phyloP scores from a whole-genome alignment of 2,888 invertebrate species.

The Papilio elwesi region DNA sequence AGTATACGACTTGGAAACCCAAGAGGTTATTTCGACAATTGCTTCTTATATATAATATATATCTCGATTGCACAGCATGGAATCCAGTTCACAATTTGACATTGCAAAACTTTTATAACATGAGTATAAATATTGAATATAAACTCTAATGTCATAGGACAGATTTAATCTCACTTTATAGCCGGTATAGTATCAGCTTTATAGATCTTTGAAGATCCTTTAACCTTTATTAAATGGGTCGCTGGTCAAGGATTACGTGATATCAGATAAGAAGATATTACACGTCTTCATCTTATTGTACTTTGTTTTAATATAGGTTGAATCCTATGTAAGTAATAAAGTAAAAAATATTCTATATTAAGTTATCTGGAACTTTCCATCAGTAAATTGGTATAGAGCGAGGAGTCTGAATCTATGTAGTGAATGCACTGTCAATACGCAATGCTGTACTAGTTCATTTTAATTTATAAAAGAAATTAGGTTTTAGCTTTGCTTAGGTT shows the following conservation, averaged over 20 bases:
- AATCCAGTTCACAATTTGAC: neutral
- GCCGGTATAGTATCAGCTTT: conserved; percentile 63
- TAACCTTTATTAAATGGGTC: conserved; percentile 58
- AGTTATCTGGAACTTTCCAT: too few relatives aligned
- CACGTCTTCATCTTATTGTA: conserved; percentile 38
- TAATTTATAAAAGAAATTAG: too few relatives aligned
- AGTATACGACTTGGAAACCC: conserved; percentile 73
- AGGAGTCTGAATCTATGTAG: too few relatives aligned
- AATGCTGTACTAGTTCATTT: too few relatives aligned
- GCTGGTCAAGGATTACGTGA: conserved; percentile 54
- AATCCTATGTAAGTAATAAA: conserved; percentile 22
- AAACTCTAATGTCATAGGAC: conserved; percentile 44
- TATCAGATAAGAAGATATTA: conserved; percentile 32
- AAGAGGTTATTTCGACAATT: conserved; percentile 58
- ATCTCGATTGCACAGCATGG: neutral
- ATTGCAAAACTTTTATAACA: conserved; percentile 1
- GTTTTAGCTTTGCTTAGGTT: too few relatives aligned
- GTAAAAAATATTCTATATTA: neutral
- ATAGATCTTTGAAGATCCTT: conserved; percentile 63
- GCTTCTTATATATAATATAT: neutral
- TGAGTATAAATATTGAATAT: conserved; percentile 17
- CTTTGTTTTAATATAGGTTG: conserved; percentile 15
- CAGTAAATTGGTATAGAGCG: too few relatives aligned
- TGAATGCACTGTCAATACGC: too few relatives aligned
- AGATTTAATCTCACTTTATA: conserved; percentile 52